A percentile compares a stretch with the other conserved stretches of the same genome.
Conservation (phyloP, 2,113 vertebrate genomes). For the Nasalis larvatus region DNA sequence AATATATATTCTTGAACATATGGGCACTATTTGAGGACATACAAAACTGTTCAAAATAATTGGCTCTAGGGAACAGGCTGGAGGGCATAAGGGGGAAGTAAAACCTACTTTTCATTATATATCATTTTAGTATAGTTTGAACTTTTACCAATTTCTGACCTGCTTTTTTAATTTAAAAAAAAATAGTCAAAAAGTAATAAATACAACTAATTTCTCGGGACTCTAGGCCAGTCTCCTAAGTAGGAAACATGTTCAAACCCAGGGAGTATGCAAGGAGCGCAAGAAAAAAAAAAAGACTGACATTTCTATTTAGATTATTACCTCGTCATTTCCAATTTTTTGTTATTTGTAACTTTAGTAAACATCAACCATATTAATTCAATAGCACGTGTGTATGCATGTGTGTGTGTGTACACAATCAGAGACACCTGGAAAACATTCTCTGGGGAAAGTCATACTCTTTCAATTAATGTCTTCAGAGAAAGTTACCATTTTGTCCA, state of each 20-base stretch:
- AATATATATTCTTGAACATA: not conserved
- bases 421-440: not conserved
- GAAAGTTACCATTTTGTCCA: not conserved
- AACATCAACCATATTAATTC: not conserved
- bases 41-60: constrained; percentile 15
- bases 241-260: not conserved
- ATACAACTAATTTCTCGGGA: not conserved
- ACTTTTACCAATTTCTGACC: not conserved
- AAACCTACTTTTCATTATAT: constrained; percentile 25
- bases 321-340: not conserved
- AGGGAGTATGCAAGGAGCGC: not conserved
- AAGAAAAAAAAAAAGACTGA: not conserved
- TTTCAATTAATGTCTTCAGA: not conserved
- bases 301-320: not conserved
- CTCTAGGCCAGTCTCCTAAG: not conserved
- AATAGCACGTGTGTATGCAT: not conserved
- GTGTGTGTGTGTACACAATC: not conserved
- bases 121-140: constrained; percentile 31
- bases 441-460: not conserved
- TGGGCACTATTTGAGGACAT: not conserved
- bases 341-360: not conserved
- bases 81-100: not conserved
- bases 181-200: not conserved
- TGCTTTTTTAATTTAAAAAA: constrained; percentile 15
- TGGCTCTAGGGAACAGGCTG: not conserved